Evolutionary conservation across 2,797 vertebrate species (phyloP).

Genomic region (Mormyrops boulengeri): DNA sequence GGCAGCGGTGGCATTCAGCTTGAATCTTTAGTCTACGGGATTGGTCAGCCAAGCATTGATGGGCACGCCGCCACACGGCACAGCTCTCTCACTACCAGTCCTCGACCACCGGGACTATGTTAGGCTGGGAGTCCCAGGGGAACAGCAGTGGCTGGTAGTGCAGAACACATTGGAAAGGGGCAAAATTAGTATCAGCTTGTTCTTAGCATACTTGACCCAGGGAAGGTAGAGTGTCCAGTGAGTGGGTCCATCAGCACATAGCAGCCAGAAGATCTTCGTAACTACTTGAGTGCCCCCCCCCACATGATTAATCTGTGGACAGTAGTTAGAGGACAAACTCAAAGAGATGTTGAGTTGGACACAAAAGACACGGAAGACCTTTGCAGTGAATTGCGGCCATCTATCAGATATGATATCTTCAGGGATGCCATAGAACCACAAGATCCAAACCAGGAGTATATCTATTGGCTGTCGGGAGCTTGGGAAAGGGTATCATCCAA

Average conservation of each 20-base stretch:
- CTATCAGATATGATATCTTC: neutral
- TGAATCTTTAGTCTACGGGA: neutral
- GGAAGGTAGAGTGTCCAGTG: neutral
- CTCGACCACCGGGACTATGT: neutral
- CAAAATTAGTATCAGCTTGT: neutral
- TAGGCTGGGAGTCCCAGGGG: neutral
- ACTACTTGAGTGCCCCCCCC: neutral
- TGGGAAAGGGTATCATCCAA: neutral
- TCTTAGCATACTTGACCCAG: neutral
- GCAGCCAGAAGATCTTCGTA: neutral
- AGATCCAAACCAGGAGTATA: neutral
- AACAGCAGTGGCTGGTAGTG: neutral
- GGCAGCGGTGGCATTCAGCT: neutral
- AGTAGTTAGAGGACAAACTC: neutral
- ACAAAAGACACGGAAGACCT: neutral
- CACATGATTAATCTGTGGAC: neutral
- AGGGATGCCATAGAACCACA: neutral
- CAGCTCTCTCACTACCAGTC: neutral
- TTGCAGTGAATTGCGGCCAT: neutral
- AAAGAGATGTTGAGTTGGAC: neutral
- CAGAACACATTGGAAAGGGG: neutral
- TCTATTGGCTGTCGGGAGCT: neutral
- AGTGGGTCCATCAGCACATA: neutral
- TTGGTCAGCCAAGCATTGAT: neutral
- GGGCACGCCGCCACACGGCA: neutral